Conservation (phyloP, 2,797 vertebrate species). For the Pipistrellus pygmaeus region DNA sequence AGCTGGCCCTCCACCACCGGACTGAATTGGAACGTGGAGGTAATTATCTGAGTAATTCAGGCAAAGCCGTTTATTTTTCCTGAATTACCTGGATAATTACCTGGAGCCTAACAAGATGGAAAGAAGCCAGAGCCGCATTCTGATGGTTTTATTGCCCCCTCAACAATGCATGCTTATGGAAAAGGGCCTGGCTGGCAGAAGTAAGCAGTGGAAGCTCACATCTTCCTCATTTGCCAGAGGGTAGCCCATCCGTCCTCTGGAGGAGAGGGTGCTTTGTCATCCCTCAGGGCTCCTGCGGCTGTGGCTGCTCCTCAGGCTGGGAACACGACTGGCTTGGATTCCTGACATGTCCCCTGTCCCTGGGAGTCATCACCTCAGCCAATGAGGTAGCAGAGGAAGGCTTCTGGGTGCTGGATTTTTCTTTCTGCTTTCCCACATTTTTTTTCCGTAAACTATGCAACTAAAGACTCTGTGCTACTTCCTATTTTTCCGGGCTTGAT, state of each 20-base stretch:
- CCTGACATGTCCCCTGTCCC: neutral
- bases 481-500: neutral
- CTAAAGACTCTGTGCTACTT: neutral
- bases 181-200: slow-evolving; percentile 59
- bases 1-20: slow-evolving; percentile 50
- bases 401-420: neutral
- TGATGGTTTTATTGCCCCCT: slow-evolving; percentile 69
- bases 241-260: slow-evolving; percentile 14
- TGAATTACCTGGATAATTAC: slow-evolving; percentile 82
- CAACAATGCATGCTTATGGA: slow-evolving; percentile 46
- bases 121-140: slow-evolving; percentile 73
- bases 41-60: slow-evolving; percentile 81
- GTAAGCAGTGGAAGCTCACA: neutral
- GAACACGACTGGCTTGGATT: neutral
- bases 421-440: neutral
- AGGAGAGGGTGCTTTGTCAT: neutral
- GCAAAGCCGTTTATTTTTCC: slow-evolving; percentile 77
- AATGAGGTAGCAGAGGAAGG: slow-evolving; percentile 26
- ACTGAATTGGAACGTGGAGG: slow-evolving; percentile 59
- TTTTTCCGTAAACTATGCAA: neutral
- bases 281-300: neutral
- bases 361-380: neutral
- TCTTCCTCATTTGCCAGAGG: slow-evolving; percentile 6
- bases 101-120: slow-evolving; percentile 73
- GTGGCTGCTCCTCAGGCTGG: neutral